A percentile compares a stretch with the other conserved stretches of the same genome.
These are phyloP conservation scores for Leptinotarsa lineolata DNA, from an alignment of 1,140 invertebrate genomes.

Conservation along the genomic window DNA sequence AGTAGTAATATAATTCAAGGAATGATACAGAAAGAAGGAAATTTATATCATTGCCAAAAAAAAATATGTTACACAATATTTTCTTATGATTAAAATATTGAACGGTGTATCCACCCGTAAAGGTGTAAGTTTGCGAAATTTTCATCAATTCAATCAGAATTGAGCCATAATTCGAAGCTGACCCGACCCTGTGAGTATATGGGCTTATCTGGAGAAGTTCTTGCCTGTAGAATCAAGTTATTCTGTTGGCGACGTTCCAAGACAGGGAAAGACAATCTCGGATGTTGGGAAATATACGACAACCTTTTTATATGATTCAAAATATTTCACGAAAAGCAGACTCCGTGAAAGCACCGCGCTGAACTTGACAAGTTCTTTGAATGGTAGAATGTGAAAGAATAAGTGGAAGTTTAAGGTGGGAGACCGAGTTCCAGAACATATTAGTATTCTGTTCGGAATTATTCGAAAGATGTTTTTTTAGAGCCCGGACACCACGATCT, in stretches of 20 bases:
- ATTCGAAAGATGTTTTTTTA: background rate
- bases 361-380: conserved; percentile 18
- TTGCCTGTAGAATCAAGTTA: background rate
- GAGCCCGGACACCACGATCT: background rate
- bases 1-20: too few relatives aligned
- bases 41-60: too few relatives aligned
- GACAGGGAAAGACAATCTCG: background rate
- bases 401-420: background rate
- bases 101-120: too few relatives aligned
- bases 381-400: conserved; percentile 7
- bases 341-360: conserved; percentile 2
- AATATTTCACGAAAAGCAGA: background rate
- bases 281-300: background rate
- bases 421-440: background rate
- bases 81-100: too few relatives aligned
- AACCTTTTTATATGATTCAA: background rate
- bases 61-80: too few relatives aligned
- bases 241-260: background rate
- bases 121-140: too few relatives aligned
- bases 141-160: too few relatives aligned
- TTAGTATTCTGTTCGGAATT: background rate
- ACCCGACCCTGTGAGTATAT: background rate
- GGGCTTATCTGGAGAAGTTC: background rate
- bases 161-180: background rate
- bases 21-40: too few relatives aligned